Base-by-base conservation (phyloP, 2,888 invertebrate species). In the Lottia scabra region DNA sequence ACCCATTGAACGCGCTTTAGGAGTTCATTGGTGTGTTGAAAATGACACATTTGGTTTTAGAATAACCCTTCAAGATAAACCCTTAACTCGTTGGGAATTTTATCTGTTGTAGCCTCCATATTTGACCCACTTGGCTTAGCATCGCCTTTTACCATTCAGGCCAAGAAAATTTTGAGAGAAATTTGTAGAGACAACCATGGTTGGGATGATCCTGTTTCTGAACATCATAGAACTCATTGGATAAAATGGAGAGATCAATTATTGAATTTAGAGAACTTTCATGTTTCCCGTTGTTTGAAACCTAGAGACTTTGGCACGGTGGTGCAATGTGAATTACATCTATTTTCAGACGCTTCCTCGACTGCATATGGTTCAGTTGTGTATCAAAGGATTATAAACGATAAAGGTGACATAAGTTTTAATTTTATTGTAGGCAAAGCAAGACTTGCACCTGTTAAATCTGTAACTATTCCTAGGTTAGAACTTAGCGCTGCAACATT, bases 401-500 rank as follows among this genome's bases (percentile, higher is more conserved):
- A 65, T 16, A 27, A 45, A 0, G 30, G 46, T 8, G 26, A 70
- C 13, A 30, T 70, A 2, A 30, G 56, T 27, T 23, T n/a, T 30
- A 30, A 30, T 6, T 70, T 70, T 23, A 67, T 73, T 15, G 56
- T 71, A 38, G 73, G 70, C n/a, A 77, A 77, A 62, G 27, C 71
- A 3, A 69, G 75, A 63, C 56, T 75, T 12, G 46, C 73, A 6
- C 77, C 73, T 1, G 46, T 77, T 16, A 78, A 75, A 63, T 19
- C 45, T 23, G 62, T 77, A 12, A 73, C 76, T 10, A 72, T 75
- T 48, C 73, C 78, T 4, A 38, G 78, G 10, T 62, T 78, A 15
- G 78, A 78, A 46, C 64, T 78, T 13, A 62, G 74, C 23, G 76
- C 76, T 27, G 74, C 76, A 8, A 16, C 67, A n/a, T 6, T 70